Conservation (phyloP, 2,888 invertebrate genomes). For the Mantis religiosa region DNA sequence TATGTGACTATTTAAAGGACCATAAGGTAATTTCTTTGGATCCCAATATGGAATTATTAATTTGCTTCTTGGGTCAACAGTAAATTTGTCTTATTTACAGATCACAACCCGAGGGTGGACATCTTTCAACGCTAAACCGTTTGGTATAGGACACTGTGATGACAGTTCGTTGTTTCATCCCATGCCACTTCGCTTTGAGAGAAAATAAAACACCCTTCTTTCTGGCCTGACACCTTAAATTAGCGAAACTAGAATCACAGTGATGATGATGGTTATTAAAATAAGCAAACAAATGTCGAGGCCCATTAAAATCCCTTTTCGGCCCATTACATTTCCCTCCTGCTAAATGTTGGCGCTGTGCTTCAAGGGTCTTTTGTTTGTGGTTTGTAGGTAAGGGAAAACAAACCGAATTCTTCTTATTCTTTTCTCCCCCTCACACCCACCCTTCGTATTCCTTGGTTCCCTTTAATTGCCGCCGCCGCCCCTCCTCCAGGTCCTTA, state of each 20-base stretch:
- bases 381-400: not conserved
- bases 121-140: not conserved
- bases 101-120: too few relatives aligned
- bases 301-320: not conserved
- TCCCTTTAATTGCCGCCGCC: not conserved
- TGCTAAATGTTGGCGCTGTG: not conserved
- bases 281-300: not conserved
- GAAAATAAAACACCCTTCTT: not conserved
- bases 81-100: too few relatives aligned
- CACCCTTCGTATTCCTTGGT: not conserved
- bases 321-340: not conserved
- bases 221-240: not conserved
- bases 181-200: not conserved
- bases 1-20: too few relatives aligned
- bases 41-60: accelerated
- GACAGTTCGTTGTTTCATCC: not conserved
- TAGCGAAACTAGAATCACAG: not conserved
- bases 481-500: not conserved
- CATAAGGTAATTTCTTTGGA: too few relatives aligned
- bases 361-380: not conserved
- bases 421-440: not conserved
- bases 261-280: not conserved
- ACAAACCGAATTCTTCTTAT: not conserved
- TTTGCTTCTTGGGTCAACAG: too few relatives aligned
- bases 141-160: not conserved